Conservation (phyloP, 2,888 invertebrate species). For the Archips xylosteana region DNA sequence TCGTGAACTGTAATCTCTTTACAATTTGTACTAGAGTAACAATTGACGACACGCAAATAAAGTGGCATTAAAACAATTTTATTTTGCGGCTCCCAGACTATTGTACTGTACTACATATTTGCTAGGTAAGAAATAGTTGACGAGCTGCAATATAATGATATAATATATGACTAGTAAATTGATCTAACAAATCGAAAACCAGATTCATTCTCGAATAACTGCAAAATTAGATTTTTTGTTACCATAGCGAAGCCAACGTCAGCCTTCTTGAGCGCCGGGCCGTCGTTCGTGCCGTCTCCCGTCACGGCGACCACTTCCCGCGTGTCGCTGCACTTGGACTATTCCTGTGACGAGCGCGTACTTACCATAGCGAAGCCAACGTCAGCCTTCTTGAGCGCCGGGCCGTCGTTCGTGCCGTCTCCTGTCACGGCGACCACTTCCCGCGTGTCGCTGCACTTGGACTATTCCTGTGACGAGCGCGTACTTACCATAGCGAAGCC, state of each 20-base stretch:
- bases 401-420: constrained; percentile 99
- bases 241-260: constrained; percentile 99
- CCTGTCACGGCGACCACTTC: constrained; percentile 99
- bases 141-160: too few species aligned
- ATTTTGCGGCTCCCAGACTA: too few species aligned
- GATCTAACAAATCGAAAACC: too few species aligned
- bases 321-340: constrained; percentile 94
- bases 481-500: constrained; percentile 99
- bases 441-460: constrained; percentile 93
- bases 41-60: too few species aligned
- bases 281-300: constrained; percentile 99
- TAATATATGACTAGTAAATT: too few species aligned
- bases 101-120: too few species aligned
- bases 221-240: constrained; percentile 41
- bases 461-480: constrained; percentile 99
- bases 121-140: too few species aligned
- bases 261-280: constrained; percentile 98
- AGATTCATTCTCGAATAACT: too few species aligned
- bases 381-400: constrained; percentile 98
- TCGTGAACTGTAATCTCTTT: too few species aligned
- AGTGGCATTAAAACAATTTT: too few species aligned
- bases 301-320: constrained; percentile 99
- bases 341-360: constrained; percentile 99
- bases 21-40: too few species aligned
- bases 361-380: constrained; percentile 99